Percentiles rank a stretch among this genome's conserved stretches.
Conservation (phyloP, 1,140 invertebrate genomes). For the Apocrypta bakeri region DNA sequence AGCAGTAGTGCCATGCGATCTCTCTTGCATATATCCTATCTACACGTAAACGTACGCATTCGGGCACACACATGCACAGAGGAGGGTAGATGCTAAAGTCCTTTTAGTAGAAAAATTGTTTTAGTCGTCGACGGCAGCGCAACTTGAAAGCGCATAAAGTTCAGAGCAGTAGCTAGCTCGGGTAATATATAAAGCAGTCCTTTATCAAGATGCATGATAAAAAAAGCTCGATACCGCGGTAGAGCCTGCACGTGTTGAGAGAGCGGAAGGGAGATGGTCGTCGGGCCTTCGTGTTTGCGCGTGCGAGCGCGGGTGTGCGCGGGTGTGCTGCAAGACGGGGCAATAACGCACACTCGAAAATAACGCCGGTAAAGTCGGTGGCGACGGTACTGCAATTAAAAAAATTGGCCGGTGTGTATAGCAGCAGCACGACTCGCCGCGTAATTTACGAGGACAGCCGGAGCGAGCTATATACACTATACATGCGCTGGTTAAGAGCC, state of each 20-base stretch:
- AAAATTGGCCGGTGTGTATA: background rate
- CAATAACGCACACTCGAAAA: constrained; percentile 1
- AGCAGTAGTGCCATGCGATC: background rate
- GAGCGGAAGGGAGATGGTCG: too few species aligned
- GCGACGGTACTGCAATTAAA: background rate
- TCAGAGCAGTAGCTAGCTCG: background rate
- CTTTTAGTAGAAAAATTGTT: background rate
- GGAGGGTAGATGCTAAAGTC: background rate
- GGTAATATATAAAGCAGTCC: background rate
- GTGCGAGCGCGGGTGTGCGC: too few species aligned
- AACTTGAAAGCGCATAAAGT: background rate
- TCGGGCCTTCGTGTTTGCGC: too few species aligned
- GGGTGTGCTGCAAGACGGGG: background rate
- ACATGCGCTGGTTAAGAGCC: background rate
- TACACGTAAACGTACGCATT: too few species aligned
- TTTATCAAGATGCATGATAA: constrained; percentile 2
- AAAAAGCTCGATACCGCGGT: background rate
- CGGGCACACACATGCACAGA: too few species aligned
- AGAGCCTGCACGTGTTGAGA: too few species aligned
- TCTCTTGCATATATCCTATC: too few species aligned
- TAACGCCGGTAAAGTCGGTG: background rate
- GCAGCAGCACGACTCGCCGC: too few species aligned
- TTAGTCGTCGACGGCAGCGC: background rate
- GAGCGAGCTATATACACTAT: background rate
- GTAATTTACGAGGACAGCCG: background rate